Evolutionary conservation across 2,113 vertebrate species (phyloP), one percentile per base, ranked within the genome.

Genomic region (Dascyllus trimaculatus): DNA sequence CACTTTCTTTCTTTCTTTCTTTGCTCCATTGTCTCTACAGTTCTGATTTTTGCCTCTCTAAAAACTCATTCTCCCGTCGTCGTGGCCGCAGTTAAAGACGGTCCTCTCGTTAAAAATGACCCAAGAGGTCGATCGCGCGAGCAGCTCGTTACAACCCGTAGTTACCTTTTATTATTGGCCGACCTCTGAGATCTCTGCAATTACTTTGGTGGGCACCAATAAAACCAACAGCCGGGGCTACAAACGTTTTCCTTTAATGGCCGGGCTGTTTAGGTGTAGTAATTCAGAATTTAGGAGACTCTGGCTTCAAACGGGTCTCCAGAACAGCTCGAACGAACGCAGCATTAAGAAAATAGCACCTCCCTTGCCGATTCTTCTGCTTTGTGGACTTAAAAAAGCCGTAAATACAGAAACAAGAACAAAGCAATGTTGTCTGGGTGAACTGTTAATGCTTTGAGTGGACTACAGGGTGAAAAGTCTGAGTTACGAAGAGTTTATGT

Each of bases 11-110:
- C 18, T 70, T 11, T 54, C 60, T 72, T 64, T 56, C 66, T 60
- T 54, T 71, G 60, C 24, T 68, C 25, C 7, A 74, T 73, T 71
- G 29, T 78, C 69, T 25, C 45, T 59, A 58, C 9, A 52, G 46
- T 13, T 51, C 24, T 29, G 49, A 54, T n/a, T 49, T 29, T 19
- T 38, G 17, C 45, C 60, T 35, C 25, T 8, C 48, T 51, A 51
- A 58, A 29, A 57, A 58, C 4, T 19, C 22, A 32, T 35, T 35
- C 4, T 6, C 29, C 29, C 29, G 6, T 35, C 32, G 32, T 35
- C 32, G 7, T 10, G 32, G 9, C 49, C 19, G 25, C 40, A 0
- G 52, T 59, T 46, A 17, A 46, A 46, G 14, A 46, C 45, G 14
- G 21, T 60, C 25, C 38, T 13, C 19, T 22, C 5, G 56, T 38